Percentiles rank a stretch among this genome's conserved stretches.
These are phyloP conservation scores for Leucophenga maculata DNA, from an alignment of 2,888 invertebrate species.

Conservation along the genomic window DNA sequence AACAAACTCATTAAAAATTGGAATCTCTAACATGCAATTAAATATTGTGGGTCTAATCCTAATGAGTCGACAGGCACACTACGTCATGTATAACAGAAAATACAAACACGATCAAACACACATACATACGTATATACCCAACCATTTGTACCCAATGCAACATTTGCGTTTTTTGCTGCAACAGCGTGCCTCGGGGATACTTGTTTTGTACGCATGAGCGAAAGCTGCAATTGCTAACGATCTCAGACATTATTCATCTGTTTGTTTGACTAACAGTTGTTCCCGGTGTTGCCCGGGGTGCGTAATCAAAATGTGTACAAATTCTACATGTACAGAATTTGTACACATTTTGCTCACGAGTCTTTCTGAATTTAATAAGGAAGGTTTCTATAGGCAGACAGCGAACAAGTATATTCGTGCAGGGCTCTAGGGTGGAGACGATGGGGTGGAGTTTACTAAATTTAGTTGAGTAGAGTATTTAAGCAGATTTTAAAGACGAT, in stretches of 20 bases:
- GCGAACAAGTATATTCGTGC: too few relatives aligned
- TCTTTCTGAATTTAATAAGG: too few relatives aligned
- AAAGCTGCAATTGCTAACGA: conserved; percentile 56
- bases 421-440: too few relatives aligned
- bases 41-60: conserved; percentile 66
- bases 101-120: background rate
- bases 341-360: too few relatives aligned
- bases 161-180: conserved; percentile 14
- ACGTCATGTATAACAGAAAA: conserved; percentile 51
- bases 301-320: too few relatives aligned
- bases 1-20: conserved; percentile 64
- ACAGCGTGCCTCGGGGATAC: conserved; percentile 15
- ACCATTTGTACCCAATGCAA: background rate
- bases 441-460: too few relatives aligned
- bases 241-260: conserved; percentile 22
- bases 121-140: background rate
- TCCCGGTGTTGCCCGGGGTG: background rate
- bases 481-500: too few relatives aligned
- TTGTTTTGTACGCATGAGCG: conserved; percentile 55
- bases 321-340: background rate
- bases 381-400: too few relatives aligned
- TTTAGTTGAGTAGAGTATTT: background rate
- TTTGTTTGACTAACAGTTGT: background rate
- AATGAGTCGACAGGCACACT: conserved; percentile 65
- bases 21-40: conserved; percentile 65